These are phyloP conservation scores for Catharus bicknelli DNA, from an alignment of 2,113 vertebrate genomes.

Conservation along the genomic window DNA sequence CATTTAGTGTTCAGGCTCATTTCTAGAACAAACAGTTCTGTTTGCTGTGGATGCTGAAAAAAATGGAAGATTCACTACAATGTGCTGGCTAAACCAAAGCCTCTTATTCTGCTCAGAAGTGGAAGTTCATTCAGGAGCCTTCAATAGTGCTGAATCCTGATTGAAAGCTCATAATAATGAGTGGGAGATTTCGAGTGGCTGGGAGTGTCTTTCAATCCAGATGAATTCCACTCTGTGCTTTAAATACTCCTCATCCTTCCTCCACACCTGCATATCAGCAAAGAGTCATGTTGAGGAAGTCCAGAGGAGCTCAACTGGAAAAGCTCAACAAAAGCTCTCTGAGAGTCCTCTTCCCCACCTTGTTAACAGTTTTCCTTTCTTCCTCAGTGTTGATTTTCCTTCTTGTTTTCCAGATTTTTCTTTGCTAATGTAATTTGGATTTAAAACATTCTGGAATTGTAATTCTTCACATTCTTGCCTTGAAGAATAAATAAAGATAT, in stretches of 20 bases:
- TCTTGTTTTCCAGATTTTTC: not conserved
- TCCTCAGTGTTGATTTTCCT: not conserved
- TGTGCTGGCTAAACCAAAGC: not conserved
- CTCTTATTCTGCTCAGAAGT: not conserved
- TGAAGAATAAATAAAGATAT: conserved; percentile 26
- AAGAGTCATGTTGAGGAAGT: not conserved
- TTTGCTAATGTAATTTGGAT: not conserved
- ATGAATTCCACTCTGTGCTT: not conserved
- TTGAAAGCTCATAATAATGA: not conserved
- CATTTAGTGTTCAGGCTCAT: not conserved
- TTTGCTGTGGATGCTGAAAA: not conserved
- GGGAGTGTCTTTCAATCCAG: not conserved
- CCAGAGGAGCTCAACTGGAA: not conserved
- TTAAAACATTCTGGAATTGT: conserved; percentile 26
- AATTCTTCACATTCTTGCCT: conserved; percentile 23
- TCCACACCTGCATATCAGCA: not conserved
- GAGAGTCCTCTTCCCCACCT: not conserved
- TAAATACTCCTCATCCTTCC: not conserved
- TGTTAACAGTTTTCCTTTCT: not conserved
- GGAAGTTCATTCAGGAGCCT: not conserved
- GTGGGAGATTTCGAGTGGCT: not conserved
- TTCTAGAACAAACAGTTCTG: conserved; percentile 17
- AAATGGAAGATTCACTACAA: not conserved
- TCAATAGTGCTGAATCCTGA: not conserved
- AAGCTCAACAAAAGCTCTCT: not conserved